Evolutionary conservation across 2,797 vertebrate species (phyloP).

Genomic region (Aulostomus chinensis): DNA sequence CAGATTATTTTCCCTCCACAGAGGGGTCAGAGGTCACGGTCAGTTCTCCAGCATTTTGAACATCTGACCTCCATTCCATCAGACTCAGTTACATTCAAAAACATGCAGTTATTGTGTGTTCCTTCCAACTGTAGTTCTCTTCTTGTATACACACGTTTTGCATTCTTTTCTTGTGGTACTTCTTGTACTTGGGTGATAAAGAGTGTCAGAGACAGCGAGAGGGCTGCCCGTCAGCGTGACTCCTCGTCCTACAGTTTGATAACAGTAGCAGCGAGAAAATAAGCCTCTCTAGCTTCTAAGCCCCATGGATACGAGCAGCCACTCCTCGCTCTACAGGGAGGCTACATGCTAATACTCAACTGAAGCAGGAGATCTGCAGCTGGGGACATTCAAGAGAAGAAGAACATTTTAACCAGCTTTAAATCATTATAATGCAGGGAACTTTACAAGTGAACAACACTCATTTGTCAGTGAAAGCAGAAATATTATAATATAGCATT

Average conservation of each 20-base stretch:
- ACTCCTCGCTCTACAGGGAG: conserved; percentile 32
- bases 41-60: conserved; percentile 3
- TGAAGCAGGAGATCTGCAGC: conserved; percentile 17
- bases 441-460: too few relatives aligned
- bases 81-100: not conserved
- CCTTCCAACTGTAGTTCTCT: too few relatives aligned
- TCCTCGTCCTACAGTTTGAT: conserved; percentile 75
- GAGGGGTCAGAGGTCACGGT: conserved; percentile 22
- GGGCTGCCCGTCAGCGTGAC: conserved; percentile 57
- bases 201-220: conserved; percentile 9
- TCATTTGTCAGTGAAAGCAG: too few relatives aligned
- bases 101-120: not conserved
- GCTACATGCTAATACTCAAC: conserved; percentile 37
- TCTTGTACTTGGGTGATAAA: too few relatives aligned
- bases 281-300: conserved; percentile 49
- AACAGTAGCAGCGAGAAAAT: conserved; percentile 65
- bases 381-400: too few relatives aligned
- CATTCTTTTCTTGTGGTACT: too few relatives aligned
- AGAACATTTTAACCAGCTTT: too few relatives aligned
- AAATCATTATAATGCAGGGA: too few relatives aligned
- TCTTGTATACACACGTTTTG: too few relatives aligned
- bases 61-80: conserved; percentile 5
- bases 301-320: conserved; percentile 47
- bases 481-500: too few relatives aligned
- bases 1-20: conserved; percentile 12